Evolutionary conservation across 1,140 invertebrate genomes (phyloP), one percentile per base, ranked within the genome.

Genomic region (Lepidurus apus): DNA sequence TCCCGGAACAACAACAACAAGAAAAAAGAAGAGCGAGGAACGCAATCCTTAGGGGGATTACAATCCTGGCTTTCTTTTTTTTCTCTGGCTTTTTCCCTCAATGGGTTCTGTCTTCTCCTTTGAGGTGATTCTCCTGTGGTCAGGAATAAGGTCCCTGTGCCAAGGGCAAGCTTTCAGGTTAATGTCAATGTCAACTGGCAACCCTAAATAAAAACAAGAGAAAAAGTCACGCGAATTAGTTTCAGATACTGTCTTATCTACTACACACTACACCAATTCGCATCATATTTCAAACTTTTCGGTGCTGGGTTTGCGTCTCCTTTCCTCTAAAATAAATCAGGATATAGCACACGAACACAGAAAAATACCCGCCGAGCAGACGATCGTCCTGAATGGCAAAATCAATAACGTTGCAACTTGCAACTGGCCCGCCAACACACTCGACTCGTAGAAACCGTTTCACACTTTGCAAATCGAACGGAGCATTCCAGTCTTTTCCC

Each of bases 121-220:
- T 47, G 45, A 10, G 34, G 34, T 34, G 34, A 34, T 34, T 34
- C 34, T 34, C 34, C 34, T 34, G 34, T 34, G 34, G 34, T 34
- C 13, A 21, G 53, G n/a, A 65, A 65, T n/a, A 13, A 21, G 53
- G 7, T 65, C 21, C 13, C 17, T 17, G 53, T 21, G 53, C 53
- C 53, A 65, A 9, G 53, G 53, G 53, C 53, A 65, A 34, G 53
- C 6, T 65, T 65, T 21, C 53, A 65, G 53, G 53, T 65, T 21
- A 65, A 65, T 21, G 53, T 65, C 53, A 65, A 65, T 65, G 53
- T 65, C 53, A 65, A 65, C 53, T 65, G 53, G 53, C 53, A 21
- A 65, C 17, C 53, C 53, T 65, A 17, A 21, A 65, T 13, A 9
- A 65, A 65, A 17, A 65, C 17, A 21, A 65, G 53, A 17, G 13